Base-by-base conservation (phyloP, 2,113 vertebrate genomes). In the Rana temporaria region DNA sequence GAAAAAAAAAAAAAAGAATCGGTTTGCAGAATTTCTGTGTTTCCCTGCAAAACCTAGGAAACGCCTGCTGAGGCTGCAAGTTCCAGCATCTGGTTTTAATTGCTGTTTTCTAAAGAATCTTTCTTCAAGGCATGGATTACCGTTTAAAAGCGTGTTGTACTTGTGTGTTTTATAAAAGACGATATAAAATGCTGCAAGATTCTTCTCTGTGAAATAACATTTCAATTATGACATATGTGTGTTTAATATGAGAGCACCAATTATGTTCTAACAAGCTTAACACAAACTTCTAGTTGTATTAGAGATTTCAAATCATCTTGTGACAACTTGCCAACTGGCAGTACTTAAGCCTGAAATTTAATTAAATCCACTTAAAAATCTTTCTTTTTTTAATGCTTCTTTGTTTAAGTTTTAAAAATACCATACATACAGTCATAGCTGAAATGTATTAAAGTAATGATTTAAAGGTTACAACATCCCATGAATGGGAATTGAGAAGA, bases 41-140 rank as follows among this genome's bases (percentile, higher is more conserved):
- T 57, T 65, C 24, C 20, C n/a, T 82, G 63, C 71, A 79, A 80
- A 71, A 75, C 80, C 62, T 66, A 67, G 65, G 63, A 82, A 74
- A 75, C 60, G 80, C 71, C 71, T 75, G 80, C 80, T 74, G 80
- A 82, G 80, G 80, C 71, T 82, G 80, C 80, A 75, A 67, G 80
- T 82, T 75, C 60, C 80, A 82, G 80, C 80, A 82, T 82, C 80
- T 82, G 80, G 71, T 75, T 82, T 82, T 82, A 82, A 82, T 82
- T 82, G 80, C 80, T 30, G 52, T 73, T 62, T 82, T 82, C 71
- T 74, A 82, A 63, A 75, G 62, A 82, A 82, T 82, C 71, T 75
- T 82, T 82, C 80, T 82, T 75, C 71, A 82, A 82, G 80, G 80
- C 80, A 82, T 75, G 80, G 80, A 82, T 82, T 82, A 82, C 42